A percentile compares a stretch with the other conserved stretches of the same genome.
phyloP scores from a whole-genome alignment of 2,113 vertebrate genomes.

The Emydocephalus ijimae region DNA sequence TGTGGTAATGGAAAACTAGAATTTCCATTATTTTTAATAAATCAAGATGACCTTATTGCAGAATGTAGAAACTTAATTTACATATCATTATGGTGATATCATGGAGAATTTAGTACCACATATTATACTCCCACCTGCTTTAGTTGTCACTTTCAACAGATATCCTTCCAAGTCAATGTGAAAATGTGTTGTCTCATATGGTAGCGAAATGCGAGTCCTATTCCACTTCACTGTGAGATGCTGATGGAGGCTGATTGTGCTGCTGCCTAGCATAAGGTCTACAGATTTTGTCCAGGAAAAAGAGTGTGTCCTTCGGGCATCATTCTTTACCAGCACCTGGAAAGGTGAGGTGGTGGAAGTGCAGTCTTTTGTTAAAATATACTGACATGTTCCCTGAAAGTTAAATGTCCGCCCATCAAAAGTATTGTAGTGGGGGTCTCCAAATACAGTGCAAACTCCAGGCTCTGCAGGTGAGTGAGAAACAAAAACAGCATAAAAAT shows the following conservation, averaged over 20 bases:
- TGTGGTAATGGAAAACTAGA: not conserved
- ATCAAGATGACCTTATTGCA: not conserved
- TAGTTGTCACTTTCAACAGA: constrained; percentile 92
- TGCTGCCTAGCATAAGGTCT: constrained; percentile 79
- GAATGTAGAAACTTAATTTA: not conserved
- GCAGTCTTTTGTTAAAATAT: constrained; percentile 93
- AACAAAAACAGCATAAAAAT: constrained; percentile 68
- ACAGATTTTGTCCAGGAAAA: constrained; percentile 98
- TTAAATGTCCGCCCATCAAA: constrained; percentile 98
- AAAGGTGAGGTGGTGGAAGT: constrained; percentile 84
- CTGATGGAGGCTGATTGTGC: constrained; percentile 89
- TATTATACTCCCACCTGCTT: constrained; percentile 74
- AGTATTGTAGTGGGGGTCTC: constrained; percentile 99
- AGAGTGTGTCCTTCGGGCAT: constrained; percentile 89
- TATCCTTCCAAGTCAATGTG: constrained; percentile 93
- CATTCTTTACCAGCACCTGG: constrained; percentile 94
- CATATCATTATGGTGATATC: not conserved
- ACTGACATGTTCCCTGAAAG: constrained; percentile 99
- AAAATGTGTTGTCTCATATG: constrained; percentile 82
- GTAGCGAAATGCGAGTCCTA: constrained; percentile 87
- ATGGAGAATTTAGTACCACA: not conserved
- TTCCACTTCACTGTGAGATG: constrained; percentile 94
- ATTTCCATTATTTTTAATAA: not conserved
- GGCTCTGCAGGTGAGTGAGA: constrained; percentile 82
- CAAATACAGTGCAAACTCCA: constrained; percentile 96